Conservation (phyloP, 2,888 invertebrate genomes). For the Drosophila hawaiiensis region DNA sequence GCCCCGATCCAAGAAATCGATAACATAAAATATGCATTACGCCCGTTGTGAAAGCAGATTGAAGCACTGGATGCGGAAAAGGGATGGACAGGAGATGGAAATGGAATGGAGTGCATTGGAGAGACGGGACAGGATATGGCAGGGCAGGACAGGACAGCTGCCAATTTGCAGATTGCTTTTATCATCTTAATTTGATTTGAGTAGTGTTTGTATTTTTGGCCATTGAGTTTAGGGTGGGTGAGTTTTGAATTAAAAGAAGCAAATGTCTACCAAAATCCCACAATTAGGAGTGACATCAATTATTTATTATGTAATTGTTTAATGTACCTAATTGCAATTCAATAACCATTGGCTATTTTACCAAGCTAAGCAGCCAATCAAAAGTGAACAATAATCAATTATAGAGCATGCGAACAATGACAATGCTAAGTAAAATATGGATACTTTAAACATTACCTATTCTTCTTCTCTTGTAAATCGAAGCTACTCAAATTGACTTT, state of each 20-base stretch:
- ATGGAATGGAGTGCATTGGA: background rate
- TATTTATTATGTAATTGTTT: conserved; percentile 63
- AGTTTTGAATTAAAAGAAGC: conserved; percentile 4
- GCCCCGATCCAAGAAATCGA: conserved; percentile 63
- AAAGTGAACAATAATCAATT: background rate
- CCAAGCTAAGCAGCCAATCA: background rate
- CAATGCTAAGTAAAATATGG: background rate
- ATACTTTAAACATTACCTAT: rapidly evolving
- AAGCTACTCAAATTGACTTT: background rate
- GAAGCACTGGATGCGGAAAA: conserved; percentile 19
- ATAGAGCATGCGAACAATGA: background rate
- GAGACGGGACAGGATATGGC: background rate
- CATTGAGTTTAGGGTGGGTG: background rate
- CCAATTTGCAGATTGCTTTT: conserved; percentile 80
- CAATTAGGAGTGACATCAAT: conserved; percentile 65
- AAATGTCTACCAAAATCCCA: conserved; percentile 24
- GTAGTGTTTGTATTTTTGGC: conserved; percentile 59
- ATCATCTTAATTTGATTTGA: conserved; percentile 79
- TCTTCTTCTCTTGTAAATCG: background rate
- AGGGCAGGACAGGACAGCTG: conserved; percentile 33
- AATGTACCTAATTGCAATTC: conserved; percentile 55
- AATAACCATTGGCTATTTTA: conserved; percentile 16
- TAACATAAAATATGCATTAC: conserved; percentile 80
- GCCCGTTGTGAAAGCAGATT: conserved; percentile 23
- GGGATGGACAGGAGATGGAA: background rate